Base-by-base conservation (phyloP, 2,888 invertebrate genomes). In the Drosophila testacea region DNA sequence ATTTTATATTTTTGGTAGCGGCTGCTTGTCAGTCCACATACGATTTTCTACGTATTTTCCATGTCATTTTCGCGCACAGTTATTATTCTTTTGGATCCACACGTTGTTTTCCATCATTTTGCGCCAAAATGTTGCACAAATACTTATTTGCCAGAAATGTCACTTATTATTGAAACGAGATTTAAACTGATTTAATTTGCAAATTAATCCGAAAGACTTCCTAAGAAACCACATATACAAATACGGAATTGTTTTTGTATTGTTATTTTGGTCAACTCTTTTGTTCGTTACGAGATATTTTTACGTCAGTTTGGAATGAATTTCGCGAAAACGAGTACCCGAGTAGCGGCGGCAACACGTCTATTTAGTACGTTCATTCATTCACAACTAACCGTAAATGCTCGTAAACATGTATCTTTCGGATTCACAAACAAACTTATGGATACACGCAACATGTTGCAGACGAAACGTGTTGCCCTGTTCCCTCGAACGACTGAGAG, bases 281-380 rank as follows among this genome's bases (percentile, higher is more conserved):
- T 68, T 65, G 62, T 57, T 73, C 72, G 56, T 65, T 56, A 69
- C 66, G 47, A 60, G 36, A 47, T 51, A 73, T 67, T 70, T 82
- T 88, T 89, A 83, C 86, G 85, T 78, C 79, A 73, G 79, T 79
- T 81, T 72, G 79, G 79, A 79, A 77, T 79, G 73, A 70, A 75
- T 36, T 70, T 79, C 81, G 69, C 72, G 83, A 71, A 69, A 70
- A 80, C 86, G 83, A 80, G 70, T 70, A 77, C 59, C 86, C 85
- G 77, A 84, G 64, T 71, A 74, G 73, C 79, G 82, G 80, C 82
- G 74, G 75, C 79, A 75, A 81, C 86, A 91, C 91, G 90, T 92
- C 92, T 91, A 91, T 88, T 91, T 91, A 90, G 90, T 91, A 92
- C 91, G 92, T 92, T 90, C 90, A 90, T 90, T 91, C 91, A 91